Base-by-base conservation (phyloP, 2,888 invertebrate species). In the Cremastinae sp. region DNA sequence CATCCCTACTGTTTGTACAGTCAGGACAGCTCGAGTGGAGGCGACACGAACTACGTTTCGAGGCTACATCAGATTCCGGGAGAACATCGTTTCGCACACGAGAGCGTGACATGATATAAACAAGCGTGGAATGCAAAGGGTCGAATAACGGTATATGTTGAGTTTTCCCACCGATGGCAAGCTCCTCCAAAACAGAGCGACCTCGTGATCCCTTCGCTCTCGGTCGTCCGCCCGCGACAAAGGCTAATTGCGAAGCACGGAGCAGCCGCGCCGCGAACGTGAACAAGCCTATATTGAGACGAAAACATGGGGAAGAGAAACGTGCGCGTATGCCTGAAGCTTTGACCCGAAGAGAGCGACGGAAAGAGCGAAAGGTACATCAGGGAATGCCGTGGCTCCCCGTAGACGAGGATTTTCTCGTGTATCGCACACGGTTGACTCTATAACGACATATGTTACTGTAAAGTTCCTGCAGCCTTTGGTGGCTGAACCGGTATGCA, bases 221-320 rank as follows among this genome's bases (percentile, higher is more conserved):
- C 39, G 55, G 53, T 73, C 61, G 43, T 49, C 45, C 70, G 65
- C 70, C 70, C 70, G 70, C 85, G 85, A 87, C 88, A 88, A 89
- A 89, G 88, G 88, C 87, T 89, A 88, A 89, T 89, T 89, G 88
- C 87, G 83, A 86, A 85, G 85, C 85, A 85, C 83, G 83, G 80
- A 80, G 79, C 83, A 84, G 83, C 83, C 82, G 79, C 83, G 83
- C 83, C 75, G 83, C 83, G 83, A 84, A 81, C 84, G 84, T 79
- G 83, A 83, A 88, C 88, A 87, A 87, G 85, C 86, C 85, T 82
- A 87, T 88, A 87, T 89, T 88, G 87, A 83, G 83, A 80, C 81
- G 83, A 83, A 85, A 85, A 86, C 81, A 84, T 73, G 45, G n/a
- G 14, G 43, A 10, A 14, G 43, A n/a, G n/a, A 43, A 43, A 43